A percentile compares a stretch with the other conserved stretches of the same genome.
These are phyloP conservation scores for Mormyrus iriodes DNA, from an alignment of 2,113 vertebrate genomes.

Conservation along the genomic window DNA sequence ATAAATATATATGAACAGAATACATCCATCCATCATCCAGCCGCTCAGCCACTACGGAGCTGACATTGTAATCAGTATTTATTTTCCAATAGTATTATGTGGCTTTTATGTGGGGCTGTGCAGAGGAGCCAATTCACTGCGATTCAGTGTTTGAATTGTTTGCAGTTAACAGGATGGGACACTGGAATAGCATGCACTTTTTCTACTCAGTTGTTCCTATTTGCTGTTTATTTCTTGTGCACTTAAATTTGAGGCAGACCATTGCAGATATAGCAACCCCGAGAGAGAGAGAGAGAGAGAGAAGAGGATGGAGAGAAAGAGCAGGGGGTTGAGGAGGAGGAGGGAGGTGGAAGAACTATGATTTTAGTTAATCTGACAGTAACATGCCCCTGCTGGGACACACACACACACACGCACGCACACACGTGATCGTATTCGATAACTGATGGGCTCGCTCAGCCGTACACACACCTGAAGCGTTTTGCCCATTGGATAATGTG, in stretches of 20 bases:
- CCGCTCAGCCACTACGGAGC: not conserved
- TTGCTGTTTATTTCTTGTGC: constrained; percentile 40
- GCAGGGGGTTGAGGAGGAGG: not conserved
- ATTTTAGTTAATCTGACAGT: constrained; percentile 48
- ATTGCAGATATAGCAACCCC: constrained; percentile 56
- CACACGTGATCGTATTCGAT: not conserved
- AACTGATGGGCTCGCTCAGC: not conserved
- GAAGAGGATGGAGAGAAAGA: constrained; percentile 2
- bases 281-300: constrained; percentile 23
- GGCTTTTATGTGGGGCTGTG: not conserved
- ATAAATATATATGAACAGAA: not conserved
- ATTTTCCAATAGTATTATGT: not conserved
- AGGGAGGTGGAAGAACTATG: constrained; percentile 37
- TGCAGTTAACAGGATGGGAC: not conserved
- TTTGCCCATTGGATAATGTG: not conserved
- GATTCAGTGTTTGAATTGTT: not conserved
- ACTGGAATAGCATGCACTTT: not conserved
- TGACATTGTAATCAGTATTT: not conserved
- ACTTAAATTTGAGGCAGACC: constrained; percentile 41
- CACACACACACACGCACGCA: not conserved
- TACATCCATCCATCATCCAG: not conserved
- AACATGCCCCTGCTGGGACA: constrained; percentile 41
- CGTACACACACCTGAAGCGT: not conserved
- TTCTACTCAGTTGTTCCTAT: constrained; percentile 33
- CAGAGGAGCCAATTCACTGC: not conserved